These are phyloP conservation scores for Thereva unica DNA, from an alignment of 2,888 invertebrate species.

Conservation along the genomic window DNA sequence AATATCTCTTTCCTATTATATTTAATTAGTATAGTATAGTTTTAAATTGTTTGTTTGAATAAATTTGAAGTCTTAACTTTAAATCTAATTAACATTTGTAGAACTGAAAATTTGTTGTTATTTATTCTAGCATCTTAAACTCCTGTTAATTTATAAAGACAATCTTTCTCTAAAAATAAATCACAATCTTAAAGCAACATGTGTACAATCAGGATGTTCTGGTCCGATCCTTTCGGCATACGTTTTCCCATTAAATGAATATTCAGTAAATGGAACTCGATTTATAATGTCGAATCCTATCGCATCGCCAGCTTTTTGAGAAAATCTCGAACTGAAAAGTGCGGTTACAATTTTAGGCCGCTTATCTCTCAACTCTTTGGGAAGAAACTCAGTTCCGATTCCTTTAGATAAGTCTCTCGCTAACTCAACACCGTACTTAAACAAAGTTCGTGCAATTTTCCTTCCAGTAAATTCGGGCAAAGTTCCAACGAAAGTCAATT, in stretches of 20 bases:
- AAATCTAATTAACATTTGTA: too few relatives aligned
- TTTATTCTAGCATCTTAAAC: too few relatives aligned
- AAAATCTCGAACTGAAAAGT: conserved; percentile 64
- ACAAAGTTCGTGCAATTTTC: conserved; percentile 62
- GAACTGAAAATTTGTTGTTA: too few relatives aligned
- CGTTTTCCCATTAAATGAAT: conserved; percentile 63
- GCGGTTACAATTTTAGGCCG: conserved; percentile 60
- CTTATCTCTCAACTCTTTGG: conserved; percentile 46
- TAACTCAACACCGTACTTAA: conserved; percentile 62
- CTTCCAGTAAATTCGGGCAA: conserved; percentile 60
- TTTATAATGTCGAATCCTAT: conserved; percentile 62
- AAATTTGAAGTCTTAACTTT: too few relatives aligned
- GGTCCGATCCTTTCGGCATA: conserved; percentile 63
- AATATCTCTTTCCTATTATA: too few relatives aligned
- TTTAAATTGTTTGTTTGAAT: too few relatives aligned
- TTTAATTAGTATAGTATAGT: too few relatives aligned
- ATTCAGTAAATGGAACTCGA: conserved; percentile 61
- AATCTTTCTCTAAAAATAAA: neutral
- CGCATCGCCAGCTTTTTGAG: conserved; percentile 63
- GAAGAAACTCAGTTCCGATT: conserved; percentile 56
- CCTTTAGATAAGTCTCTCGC: conserved; percentile 59
- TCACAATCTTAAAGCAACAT: conserved; percentile 36
- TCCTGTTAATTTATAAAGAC: too few relatives aligned
- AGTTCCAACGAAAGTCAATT: conserved; percentile 71
- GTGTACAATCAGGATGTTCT: conserved; percentile 45